Evolutionary conservation across 2,797 vertebrate species (phyloP).

Genomic region (Emys orbicularis): DNA sequence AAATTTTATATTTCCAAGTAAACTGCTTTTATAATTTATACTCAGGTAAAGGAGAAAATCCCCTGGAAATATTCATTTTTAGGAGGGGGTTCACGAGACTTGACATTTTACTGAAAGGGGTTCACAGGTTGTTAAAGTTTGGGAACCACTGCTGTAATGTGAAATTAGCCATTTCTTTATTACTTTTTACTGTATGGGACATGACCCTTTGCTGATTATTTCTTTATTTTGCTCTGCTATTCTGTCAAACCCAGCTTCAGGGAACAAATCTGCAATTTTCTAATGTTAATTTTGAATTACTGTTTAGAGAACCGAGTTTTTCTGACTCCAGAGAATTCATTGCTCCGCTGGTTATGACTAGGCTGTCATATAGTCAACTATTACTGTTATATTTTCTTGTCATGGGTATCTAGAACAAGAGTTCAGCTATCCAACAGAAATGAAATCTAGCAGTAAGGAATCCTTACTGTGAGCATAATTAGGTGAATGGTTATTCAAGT

Average conservation of each 20-base stretch:
- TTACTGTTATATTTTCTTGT: not conserved
- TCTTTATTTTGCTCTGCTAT: rapidly evolving
- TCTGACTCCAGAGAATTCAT: not conserved
- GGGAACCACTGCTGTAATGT: no score
- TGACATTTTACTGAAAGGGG: no score
- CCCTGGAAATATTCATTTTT: no score
- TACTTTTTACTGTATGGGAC: not conserved
- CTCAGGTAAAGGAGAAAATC: no score
- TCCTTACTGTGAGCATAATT: not conserved
- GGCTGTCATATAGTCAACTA: not conserved
- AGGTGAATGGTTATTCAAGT: not conserved
- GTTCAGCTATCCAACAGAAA: not conserved
- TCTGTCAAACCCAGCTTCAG: not conserved
- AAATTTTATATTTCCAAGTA: no score
- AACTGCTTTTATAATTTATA: no score
- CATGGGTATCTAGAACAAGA: not conserved
- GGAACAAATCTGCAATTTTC: not conserved
- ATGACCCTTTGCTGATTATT: not conserved
- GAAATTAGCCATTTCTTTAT: not conserved
- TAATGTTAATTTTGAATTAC: not conserved
- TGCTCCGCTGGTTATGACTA: not conserved
- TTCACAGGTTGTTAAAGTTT: no score
- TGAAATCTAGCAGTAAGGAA: not conserved
- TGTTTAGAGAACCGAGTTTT: not conserved
- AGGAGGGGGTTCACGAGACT: no score